Evolutionary conservation across 2,888 invertebrate species (phyloP).

Genomic region (Synanthedon tipuliformis): DNA sequence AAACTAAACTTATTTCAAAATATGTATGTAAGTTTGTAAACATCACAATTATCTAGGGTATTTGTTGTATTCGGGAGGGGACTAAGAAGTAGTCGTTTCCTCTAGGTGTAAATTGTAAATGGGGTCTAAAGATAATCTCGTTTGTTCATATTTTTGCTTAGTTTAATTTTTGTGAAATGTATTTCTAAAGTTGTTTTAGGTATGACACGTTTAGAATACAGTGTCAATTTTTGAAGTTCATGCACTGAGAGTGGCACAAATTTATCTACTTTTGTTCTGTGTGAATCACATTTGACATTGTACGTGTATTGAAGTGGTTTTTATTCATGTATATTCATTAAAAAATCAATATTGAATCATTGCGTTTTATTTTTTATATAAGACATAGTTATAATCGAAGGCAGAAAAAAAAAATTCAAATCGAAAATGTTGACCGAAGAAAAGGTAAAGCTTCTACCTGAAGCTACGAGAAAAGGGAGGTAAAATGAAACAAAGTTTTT

Average conservation of each 20-base stretch:
- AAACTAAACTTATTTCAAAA: too few relatives aligned
- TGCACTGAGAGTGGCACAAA: slow-evolving; percentile 43
- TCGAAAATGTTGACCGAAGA: too few relatives aligned
- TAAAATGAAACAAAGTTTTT: background rate
- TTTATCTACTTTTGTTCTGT: slow-evolving; percentile 22
- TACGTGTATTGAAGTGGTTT: slow-evolving; percentile 61
- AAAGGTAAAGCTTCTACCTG: too few relatives aligned
- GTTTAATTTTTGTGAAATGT: background rate
- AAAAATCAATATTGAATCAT: slow-evolving; percentile 29
- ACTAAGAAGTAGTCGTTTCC: too few relatives aligned
- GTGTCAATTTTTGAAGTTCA: slow-evolving; percentile 11
- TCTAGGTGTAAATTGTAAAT: too few relatives aligned
- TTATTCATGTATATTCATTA: slow-evolving; percentile 59
- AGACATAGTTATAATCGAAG: too few relatives aligned
- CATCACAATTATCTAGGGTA: too few relatives aligned
- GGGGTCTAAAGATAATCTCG: too few relatives aligned
- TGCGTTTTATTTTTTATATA: slow-evolving; percentile 23
- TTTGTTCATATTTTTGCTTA: too few relatives aligned
- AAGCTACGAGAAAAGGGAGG: background rate
- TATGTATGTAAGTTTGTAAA: too few relatives aligned
- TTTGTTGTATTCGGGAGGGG: too few relatives aligned
- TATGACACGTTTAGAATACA: background rate
- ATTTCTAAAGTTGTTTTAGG: background rate
- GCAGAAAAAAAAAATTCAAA: too few relatives aligned
- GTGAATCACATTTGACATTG: slow-evolving; percentile 41